These are phyloP conservation scores for Helicolenus hilgendorfi DNA, from an alignment of 2,797 vertebrate genomes.

Conservation along the genomic window DNA sequence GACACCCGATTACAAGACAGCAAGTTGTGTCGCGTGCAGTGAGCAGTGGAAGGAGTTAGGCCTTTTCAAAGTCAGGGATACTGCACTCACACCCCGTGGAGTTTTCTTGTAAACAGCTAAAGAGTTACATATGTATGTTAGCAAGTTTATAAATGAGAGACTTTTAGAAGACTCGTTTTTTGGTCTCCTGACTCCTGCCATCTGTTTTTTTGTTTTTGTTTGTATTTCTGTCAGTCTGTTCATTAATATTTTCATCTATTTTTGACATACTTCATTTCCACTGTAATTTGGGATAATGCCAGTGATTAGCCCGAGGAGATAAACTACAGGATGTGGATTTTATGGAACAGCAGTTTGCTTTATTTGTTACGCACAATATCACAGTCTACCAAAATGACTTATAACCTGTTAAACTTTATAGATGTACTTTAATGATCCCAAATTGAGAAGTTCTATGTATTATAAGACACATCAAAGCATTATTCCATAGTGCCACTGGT, in stretches of 20 bases:
- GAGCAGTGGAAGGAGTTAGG: fast-evolving
- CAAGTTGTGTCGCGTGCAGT: too few species aligned
- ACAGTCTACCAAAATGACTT: not conserved
- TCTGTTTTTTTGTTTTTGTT: conserved; percentile 12
- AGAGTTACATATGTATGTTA: not conserved
- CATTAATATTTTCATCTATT: not conserved
- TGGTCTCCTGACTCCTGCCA: not conserved
- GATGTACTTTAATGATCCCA: too few species aligned
- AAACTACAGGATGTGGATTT: not conserved
- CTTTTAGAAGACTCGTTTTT: not conserved
- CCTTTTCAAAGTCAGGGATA: not conserved
- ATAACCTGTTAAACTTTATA: not conserved
- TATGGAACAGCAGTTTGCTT: not conserved
- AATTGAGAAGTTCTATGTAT: not conserved
- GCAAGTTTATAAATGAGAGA: not conserved
- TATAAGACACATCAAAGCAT: not conserved
- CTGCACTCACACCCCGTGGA: not conserved
- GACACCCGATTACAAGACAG: too few species aligned
- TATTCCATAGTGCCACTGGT: not conserved
- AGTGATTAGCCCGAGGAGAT: not conserved
- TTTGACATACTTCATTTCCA: not conserved
- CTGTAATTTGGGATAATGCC: not conserved
- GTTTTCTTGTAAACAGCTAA: not conserved
- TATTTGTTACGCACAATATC: not conserved
- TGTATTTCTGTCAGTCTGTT: conserved; percentile 5